Conservation (phyloP, 2,797 vertebrate genomes). For the Apodemus agrarius region DNA sequence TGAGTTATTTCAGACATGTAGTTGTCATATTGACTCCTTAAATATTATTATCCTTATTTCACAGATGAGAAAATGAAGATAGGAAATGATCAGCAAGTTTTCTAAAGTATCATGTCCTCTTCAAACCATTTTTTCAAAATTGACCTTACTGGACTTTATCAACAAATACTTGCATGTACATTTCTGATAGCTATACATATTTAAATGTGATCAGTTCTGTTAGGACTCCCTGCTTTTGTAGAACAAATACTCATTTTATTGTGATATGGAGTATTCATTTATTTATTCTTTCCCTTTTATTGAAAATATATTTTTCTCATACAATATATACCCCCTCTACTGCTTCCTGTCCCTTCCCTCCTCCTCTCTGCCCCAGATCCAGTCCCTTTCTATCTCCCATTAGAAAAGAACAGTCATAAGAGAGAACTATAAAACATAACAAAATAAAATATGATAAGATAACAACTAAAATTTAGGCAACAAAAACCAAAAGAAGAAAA, state of each 20-base stretch:
- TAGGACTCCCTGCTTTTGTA: not conserved
- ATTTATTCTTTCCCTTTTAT: not conserved
- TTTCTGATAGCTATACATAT: not conserved
- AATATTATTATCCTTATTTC: not conserved
- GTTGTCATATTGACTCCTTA: not conserved
- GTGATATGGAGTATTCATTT: not conserved
- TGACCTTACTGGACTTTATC: not conserved
- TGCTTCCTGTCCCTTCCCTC: not conserved
- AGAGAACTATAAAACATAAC: too few relatives aligned
- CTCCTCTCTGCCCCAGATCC: too few relatives aligned
- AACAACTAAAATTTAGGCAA: not conserved
- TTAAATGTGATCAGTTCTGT: not conserved
- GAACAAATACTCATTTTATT: not conserved
- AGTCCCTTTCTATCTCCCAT: too few relatives aligned
- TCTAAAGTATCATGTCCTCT: not conserved
- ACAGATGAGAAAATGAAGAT: not conserved
- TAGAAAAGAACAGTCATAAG: too few relatives aligned
- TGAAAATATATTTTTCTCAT: too few relatives aligned
- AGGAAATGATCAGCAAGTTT: not conserved
- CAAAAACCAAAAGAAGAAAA: not conserved
- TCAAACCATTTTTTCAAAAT: not conserved
- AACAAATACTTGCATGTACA: not conserved
- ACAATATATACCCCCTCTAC: not conserved
- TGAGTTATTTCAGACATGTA: not conserved
- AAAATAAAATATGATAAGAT: too few relatives aligned